These are phyloP conservation scores for Drosophila sordidula DNA, from an alignment of 2,888 invertebrate genomes.

Conservation along the genomic window DNA sequence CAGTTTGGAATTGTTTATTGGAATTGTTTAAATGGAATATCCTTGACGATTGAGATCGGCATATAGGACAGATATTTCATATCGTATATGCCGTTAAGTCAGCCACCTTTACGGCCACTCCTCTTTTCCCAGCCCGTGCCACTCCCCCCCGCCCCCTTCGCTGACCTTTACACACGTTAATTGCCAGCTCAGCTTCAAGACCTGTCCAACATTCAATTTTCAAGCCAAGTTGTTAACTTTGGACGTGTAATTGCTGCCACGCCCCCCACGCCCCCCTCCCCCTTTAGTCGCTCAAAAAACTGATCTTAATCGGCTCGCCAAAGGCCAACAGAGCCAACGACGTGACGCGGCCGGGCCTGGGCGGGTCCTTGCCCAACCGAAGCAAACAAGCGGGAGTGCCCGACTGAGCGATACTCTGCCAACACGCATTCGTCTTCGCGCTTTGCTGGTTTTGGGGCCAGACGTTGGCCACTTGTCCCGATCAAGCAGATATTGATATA, in stretches of 20 bases:
- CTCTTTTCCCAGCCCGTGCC: too few species aligned
- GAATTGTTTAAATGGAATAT: too few species aligned
- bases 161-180: background rate
- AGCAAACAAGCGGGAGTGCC: background rate
- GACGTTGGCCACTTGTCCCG: too few species aligned
- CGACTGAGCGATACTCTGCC: too few species aligned
- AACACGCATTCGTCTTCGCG: too few species aligned
- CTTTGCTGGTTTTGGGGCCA: too few species aligned
- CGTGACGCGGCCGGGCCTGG: slow-evolving; percentile 18
- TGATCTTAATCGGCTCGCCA: slow-evolving; percentile 53
- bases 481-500: too few species aligned
- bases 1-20: too few species aligned
- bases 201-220: slow-evolving; percentile 37
- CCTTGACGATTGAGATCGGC: too few species aligned
- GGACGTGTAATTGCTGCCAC: slow-evolving; percentile 52
- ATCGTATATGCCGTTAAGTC: too few species aligned
- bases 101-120: too few species aligned
- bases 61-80: too few species aligned
- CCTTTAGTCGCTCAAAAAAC: slow-evolving; percentile 10
- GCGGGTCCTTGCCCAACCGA: slow-evolving; percentile 51
- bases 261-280: background rate
- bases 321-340: slow-evolving; percentile 44
- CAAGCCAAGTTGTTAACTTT: slow-evolving; percentile 51
- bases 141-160: background rate
- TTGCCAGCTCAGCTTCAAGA: slow-evolving; percentile 13